Conservation (phyloP, 2,797 vertebrate species). For the Poeciliopsis gracilis region DNA sequence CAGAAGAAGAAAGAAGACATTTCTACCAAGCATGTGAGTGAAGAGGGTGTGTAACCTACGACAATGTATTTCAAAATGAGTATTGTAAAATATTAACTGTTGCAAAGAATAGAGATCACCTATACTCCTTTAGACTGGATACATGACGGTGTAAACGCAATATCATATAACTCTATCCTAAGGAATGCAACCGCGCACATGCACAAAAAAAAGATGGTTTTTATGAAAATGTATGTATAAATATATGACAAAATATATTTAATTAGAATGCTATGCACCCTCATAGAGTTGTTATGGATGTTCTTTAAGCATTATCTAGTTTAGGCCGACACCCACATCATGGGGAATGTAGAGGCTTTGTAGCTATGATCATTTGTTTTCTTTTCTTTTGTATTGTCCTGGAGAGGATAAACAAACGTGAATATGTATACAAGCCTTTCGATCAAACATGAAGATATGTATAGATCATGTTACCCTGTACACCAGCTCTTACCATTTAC, state of each 20-base stretch:
- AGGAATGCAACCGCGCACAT: constrained; percentile 89
- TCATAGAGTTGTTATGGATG: constrained; percentile 90
- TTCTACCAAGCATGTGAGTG: constrained; percentile 59
- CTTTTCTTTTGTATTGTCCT: constrained; percentile 90
- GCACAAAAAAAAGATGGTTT: constrained; percentile 84
- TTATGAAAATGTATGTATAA: constrained; percentile 87
- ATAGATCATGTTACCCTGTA: constrained; percentile 92
- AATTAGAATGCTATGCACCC: constrained; percentile 91
- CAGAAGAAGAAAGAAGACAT: constrained; percentile 32
- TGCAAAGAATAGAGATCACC: constrained; percentile 82
- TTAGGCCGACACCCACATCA: constrained; percentile 87
- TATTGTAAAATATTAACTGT: constrained; percentile 82
- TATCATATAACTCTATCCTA: constrained; percentile 87
- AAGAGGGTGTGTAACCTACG: constrained; percentile 68
- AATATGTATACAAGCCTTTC: constrained; percentile 87
- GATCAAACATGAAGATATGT: constrained; percentile 87
- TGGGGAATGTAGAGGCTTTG: constrained; percentile 95
- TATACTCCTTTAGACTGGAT: constrained; percentile 87
- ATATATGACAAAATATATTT: constrained; percentile 86
- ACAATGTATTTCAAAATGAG: constrained; percentile 72
- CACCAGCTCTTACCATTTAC: constrained; percentile 95
- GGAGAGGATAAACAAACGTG: constrained; percentile 77
- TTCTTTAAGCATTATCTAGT: constrained; percentile 85
- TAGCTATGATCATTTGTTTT: constrained; percentile 92
- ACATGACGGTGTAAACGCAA: constrained; percentile 87